A percentile compares a stretch with the other conserved stretches of the same genome.
Conservation (phyloP, 2,797 vertebrate genomes). For the Neosilurus hyrtlii region DNA sequence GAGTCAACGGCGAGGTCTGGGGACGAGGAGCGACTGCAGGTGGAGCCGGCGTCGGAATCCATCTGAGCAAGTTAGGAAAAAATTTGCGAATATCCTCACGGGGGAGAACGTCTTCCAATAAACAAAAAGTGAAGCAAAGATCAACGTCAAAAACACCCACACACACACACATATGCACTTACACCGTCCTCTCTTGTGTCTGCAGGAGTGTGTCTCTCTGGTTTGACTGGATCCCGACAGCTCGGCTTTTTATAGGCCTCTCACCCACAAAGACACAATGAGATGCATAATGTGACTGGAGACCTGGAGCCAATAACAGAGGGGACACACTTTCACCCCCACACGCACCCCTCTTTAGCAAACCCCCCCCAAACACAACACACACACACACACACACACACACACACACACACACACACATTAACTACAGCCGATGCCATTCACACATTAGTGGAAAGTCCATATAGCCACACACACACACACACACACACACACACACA, state of each 20-base stretch:
- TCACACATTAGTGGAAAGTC: constrained; percentile 60
- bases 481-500: constrained; percentile 52
- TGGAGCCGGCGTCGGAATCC: constrained; percentile 78
- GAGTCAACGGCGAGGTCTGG: constrained; percentile 75
- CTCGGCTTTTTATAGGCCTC: constrained; percentile 72
- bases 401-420: constrained; percentile 45
- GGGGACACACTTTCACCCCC: constrained; percentile 72
- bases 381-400: constrained; percentile 61
- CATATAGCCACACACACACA: constrained; percentile 20
- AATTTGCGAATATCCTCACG: neutral
- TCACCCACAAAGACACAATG: constrained; percentile 81
- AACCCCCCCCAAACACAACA: constrained; percentile 15
- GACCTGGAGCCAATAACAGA: constrained; percentile 78
- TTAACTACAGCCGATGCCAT: constrained; percentile 27
- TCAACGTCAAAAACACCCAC: neutral
- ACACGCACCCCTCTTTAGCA: constrained; percentile 43
- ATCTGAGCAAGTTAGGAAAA: constrained; percentile 58
- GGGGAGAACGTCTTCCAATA: neutral
- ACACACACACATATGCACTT: neutral
- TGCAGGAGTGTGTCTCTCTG: constrained; percentile 54
- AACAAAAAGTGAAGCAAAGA: neutral
- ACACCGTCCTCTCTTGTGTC: constrained; percentile 40
- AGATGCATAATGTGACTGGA: constrained; percentile 78
- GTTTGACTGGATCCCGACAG: constrained; percentile 64
- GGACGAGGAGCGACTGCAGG: constrained; percentile 77